phyloP scores from a whole-genome alignment of 1,140 invertebrate species.

The Scaptomyza montana region DNA sequence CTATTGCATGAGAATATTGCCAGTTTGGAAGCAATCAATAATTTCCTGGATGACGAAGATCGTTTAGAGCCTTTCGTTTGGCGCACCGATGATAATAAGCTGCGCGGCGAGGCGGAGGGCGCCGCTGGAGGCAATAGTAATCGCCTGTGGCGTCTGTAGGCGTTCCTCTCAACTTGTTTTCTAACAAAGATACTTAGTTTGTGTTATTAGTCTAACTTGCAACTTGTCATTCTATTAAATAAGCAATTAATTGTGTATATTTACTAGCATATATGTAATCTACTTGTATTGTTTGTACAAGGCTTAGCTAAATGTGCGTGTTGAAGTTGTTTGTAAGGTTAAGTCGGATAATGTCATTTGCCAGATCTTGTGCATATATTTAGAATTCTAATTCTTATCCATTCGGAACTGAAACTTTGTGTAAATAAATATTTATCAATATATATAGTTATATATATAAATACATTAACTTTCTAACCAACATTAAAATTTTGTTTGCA shows the following conservation, averaged over 20 bases:
- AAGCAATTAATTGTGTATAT: slow-evolving; percentile 60
- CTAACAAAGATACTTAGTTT: slow-evolving; percentile 32
- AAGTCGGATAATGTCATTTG: not conserved
- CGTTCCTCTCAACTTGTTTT: not conserved
- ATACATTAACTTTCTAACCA: not conserved
- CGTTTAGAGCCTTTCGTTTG: slow-evolving; percentile 95
- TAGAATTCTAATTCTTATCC: not conserved
- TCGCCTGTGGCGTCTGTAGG: slow-evolving; percentile 65
- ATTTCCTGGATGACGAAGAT: slow-evolving; percentile 91
- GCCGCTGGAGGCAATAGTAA: slow-evolving; percentile 84
- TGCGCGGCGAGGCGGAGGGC: slow-evolving; percentile 75
- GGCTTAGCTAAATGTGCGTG: slow-evolving; percentile 23
- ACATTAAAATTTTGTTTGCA: not conserved
- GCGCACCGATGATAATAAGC: slow-evolving; percentile 87
- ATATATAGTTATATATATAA: not conserved
- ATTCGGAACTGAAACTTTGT: slow-evolving; percentile 4
- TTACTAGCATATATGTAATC: not conserved
- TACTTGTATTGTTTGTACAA: not conserved
- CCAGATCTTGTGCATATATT: slow-evolving; percentile 4
- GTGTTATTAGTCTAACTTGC: slow-evolving; percentile 37
- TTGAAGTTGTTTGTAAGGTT: slow-evolving; percentile 5
- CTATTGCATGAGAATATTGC: slow-evolving; percentile 93
- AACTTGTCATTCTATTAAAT: not conserved
- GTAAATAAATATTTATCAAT: slow-evolving; percentile 4
- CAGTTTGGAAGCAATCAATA: slow-evolving; percentile 93